Percentiles rank a stretch among this genome's conserved stretches.
phyloP scores from a whole-genome alignment of 2,888 invertebrate genomes.

The Apamea anceps region DNA sequence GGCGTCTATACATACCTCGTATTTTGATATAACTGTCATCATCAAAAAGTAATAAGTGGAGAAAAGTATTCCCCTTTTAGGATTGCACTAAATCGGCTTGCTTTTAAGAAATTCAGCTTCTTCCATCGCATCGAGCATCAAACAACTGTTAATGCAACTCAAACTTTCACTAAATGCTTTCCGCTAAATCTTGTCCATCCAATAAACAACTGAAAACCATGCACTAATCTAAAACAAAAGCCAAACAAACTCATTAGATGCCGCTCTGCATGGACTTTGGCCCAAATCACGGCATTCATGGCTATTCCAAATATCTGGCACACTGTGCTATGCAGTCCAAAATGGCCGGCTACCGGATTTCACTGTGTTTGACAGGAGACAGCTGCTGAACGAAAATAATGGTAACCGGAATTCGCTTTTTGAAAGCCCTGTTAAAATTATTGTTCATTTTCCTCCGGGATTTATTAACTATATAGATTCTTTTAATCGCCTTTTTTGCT shows the following conservation, averaged over 20 bases:
- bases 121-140: not conserved
- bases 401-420: constrained; percentile 36
- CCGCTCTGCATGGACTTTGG: not conserved
- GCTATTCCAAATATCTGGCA: constrained; percentile 46
- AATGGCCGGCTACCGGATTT: constrained; percentile 44
- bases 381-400: constrained; percentile 51
- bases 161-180: constrained; percentile 2
- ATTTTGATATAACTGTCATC: not conserved
- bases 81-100: not conserved
- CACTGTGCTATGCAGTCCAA: constrained; percentile 41
- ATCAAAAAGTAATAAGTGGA: not conserved
- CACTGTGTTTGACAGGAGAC: constrained; percentile 42
- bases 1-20: too few species aligned
- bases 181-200: not conserved
- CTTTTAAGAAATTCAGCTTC: not conserved
- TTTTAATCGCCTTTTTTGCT: not conserved
- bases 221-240: constrained; percentile 23
- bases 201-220: constrained; percentile 10
- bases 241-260: constrained; percentile 12
- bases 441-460: not conserved
- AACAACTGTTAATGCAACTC: not conserved
- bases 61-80: not conserved
- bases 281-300: constrained; percentile 34
- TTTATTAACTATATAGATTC: constrained; percentile 17
- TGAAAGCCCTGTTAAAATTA: constrained; percentile 17